phyloP scores from a whole-genome alignment of 2,113 vertebrate species.

The Engraulis encrasicolus region DNA sequence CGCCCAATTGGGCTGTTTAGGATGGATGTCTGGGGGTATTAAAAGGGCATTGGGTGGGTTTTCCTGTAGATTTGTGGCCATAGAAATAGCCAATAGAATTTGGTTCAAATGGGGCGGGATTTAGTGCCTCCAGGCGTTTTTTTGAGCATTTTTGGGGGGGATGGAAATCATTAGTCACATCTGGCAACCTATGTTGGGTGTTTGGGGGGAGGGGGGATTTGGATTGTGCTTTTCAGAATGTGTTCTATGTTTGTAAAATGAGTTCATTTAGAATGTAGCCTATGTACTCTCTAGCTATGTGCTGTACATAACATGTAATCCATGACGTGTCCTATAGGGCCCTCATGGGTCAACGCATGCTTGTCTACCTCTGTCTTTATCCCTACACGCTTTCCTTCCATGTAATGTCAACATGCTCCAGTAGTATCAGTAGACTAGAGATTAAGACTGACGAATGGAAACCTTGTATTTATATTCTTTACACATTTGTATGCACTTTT shows the following conservation, averaged over 20 bases:
- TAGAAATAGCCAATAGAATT: no score
- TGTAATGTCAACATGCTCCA: conserved; percentile 59
- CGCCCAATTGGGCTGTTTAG: no score
- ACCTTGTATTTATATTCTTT: conserved; percentile 62
- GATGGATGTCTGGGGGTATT: no score
- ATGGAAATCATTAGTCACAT: no score
- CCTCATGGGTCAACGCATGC: conserved; percentile 67
- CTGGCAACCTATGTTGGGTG: no score
- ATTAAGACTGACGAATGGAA: conserved; percentile 60
- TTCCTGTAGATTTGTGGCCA: no score
- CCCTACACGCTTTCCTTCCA: conserved; percentile 52
- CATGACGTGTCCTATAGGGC: conserved; percentile 71
- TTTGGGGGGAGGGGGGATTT: not conserved
- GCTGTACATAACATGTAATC: conserved; percentile 64
- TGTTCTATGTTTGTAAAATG: conserved; percentile 7
- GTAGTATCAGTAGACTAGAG: conserved; percentile 64
- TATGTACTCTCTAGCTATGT: conserved; percentile 41
- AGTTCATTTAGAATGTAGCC: not conserved
- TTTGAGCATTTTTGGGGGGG: no score
- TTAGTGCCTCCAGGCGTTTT: no score
- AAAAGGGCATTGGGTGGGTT: no score
- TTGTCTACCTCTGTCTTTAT: conserved; percentile 57
- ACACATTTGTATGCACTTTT: conserved; percentile 70
- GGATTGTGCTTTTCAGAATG: no score
- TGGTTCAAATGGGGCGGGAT: no score